phyloP scores from a whole-genome alignment of 2,113 vertebrate species.

The Columba livia region DNA sequence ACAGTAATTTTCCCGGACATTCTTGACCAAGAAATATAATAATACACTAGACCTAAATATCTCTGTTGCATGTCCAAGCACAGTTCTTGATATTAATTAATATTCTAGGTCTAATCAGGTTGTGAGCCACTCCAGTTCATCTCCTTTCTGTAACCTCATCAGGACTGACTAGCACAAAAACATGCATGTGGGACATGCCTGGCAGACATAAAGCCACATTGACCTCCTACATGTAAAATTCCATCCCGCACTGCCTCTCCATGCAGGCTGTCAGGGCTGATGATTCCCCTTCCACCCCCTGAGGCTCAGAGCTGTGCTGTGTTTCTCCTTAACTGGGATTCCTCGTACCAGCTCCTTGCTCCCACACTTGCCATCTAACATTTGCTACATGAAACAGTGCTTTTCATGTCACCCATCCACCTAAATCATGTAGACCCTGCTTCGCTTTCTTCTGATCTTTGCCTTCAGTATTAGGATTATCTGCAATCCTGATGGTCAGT shows the following conservation, averaged over 20 bases:
- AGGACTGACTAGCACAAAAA: background rate
- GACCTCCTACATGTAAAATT: background rate
- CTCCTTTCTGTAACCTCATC: background rate
- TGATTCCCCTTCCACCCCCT: background rate
- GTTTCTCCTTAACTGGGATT: background rate
- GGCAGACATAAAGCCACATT: background rate
- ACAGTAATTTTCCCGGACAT: background rate
- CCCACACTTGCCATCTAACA: background rate
- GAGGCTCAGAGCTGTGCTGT: background rate
- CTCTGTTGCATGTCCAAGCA: background rate
- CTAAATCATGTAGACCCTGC: background rate
- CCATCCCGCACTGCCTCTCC: background rate
- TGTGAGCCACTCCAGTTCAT: background rate
- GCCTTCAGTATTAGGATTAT: background rate
- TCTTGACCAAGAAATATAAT: background rate
- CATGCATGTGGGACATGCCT: accelerated
- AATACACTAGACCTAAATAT: background rate
- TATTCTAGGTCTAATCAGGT: background rate
- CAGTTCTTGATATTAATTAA: background rate
- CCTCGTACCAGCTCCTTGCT: background rate
- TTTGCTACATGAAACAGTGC: background rate
- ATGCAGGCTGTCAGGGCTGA: background rate
- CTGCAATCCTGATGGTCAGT: background rate
- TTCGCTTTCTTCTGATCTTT: background rate
- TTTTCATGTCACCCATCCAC: background rate